phyloP scores from a whole-genome alignment of 2,113 vertebrate genomes.

The Echinops telfairi region DNA sequence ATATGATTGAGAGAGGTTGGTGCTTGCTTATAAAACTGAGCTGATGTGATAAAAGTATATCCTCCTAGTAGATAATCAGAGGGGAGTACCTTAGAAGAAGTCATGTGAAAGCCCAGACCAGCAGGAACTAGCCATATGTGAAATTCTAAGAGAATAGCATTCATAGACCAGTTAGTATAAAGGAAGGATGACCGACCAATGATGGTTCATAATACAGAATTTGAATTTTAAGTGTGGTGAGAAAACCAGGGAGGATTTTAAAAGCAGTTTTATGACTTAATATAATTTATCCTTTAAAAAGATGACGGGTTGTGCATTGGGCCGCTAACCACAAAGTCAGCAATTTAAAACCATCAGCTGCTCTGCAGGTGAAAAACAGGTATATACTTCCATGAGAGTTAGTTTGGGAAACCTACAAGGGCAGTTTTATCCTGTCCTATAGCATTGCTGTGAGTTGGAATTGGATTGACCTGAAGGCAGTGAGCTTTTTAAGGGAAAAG shows the following conservation, averaged over 20 bases:
- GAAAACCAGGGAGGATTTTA: neutral
- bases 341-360: too few relatives aligned
- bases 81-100: conserved; percentile 6
- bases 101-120: neutral
- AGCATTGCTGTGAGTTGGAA: too few relatives aligned
- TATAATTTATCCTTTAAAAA: conserved; percentile 35
- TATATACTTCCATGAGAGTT: too few relatives aligned
- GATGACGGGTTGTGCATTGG: neutral
- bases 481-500: neutral
- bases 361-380: too few relatives aligned
- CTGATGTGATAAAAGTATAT: neutral
- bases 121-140: neutral
- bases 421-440: too few relatives aligned
- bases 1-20: conserved; percentile 6
- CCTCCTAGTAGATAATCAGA: neutral
- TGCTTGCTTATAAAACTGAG: conserved; percentile 31
- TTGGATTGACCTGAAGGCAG: too few relatives aligned
- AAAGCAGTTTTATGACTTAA: neutral
- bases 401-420: too few relatives aligned
- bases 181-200: neutral
- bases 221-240: conserved; percentile 28
- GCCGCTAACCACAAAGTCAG: too few relatives aligned
- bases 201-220: neutral
- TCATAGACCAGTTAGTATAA: neutral
- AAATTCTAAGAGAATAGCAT: neutral